phyloP scores from a whole-genome alignment of 2,113 vertebrate species.

The Sinocyclocheilus rhinocerous region DNA sequence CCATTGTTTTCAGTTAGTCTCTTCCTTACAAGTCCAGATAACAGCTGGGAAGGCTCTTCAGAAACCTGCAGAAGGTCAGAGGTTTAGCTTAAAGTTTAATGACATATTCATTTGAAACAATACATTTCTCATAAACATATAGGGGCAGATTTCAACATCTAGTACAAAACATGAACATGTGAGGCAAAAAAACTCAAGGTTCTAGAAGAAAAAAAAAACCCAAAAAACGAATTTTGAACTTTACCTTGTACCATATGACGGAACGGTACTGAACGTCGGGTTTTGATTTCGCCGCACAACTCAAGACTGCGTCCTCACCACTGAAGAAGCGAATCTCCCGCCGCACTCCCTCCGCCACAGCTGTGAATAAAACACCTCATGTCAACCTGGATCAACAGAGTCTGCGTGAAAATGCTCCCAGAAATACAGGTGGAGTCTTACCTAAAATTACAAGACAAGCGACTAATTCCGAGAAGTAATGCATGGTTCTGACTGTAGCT shows the following conservation, averaged over 20 bases:
- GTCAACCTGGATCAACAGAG: neutral
- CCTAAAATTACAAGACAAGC: conserved; percentile 31
- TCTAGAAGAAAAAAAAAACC: neutral
- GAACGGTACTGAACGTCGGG: conserved; percentile 58
- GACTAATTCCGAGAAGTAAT: neutral
- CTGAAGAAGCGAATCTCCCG: neutral
- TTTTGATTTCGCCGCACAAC: conserved; percentile 32
- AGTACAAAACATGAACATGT: neutral
- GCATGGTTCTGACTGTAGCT: neutral
- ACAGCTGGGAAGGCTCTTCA: neutral
- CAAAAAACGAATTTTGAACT: neutral
- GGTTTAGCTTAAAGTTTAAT: neutral
- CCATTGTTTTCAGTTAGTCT: conserved; percentile 51
- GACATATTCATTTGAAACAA: neutral
- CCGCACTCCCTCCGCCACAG: neutral
- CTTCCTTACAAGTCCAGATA: conserved; percentile 61
- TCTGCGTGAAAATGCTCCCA: neutral
- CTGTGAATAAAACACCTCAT: conserved; percentile 2
- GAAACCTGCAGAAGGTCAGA: conserved; percentile 55
- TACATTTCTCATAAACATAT: neutral
- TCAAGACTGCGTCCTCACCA: conserved; percentile 11
- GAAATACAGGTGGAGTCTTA: conserved; percentile 7
- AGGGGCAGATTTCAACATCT: neutral
- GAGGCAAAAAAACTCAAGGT: neutral
- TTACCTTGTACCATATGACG: conserved; percentile 75